phyloP scores from a whole-genome alignment of 1,140 invertebrate genomes.

The Drosophila murphyi region DNA sequence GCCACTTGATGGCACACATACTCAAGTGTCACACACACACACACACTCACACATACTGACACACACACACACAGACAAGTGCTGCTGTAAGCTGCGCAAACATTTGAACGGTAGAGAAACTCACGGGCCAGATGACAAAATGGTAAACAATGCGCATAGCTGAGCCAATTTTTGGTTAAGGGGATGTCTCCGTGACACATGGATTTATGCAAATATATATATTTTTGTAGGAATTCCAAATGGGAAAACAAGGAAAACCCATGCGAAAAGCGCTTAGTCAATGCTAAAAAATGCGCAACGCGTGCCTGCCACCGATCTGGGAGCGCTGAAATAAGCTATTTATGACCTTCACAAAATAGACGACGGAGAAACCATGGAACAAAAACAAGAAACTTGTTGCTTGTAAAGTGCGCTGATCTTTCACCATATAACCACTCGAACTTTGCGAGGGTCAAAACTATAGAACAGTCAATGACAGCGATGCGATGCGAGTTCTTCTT shows the following conservation, averaged over 20 bases:
- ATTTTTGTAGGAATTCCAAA: conserved; percentile 22
- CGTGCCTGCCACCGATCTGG: conserved; percentile 15
- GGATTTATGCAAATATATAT: conserved; percentile 44
- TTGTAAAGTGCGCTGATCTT: conserved; percentile 78
- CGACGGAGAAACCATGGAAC: conserved; percentile 4
- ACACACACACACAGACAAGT: conserved; percentile 14
- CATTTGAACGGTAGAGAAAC: conserved; percentile 25
- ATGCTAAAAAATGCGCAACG: conserved; percentile 65
- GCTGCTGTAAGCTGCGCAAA: conserved; percentile 30
- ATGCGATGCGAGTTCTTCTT: conserved; percentile 11
- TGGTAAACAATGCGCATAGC: conserved; percentile 31
- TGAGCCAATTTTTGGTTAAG: background rate
- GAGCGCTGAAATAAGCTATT: background rate
- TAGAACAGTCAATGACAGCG: conserved; percentile 77
- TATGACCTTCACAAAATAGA: conserved; percentile 49
- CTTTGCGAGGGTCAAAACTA: conserved; percentile 80
- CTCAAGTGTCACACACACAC: conserved; percentile 10
- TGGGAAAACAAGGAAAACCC: conserved; percentile 70
- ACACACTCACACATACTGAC: conserved; percentile 5
- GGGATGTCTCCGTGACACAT: conserved; percentile 32
- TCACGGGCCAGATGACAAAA: conserved; percentile 23
- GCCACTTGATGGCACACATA: conserved; percentile 47
- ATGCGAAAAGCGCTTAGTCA: conserved; percentile 61
- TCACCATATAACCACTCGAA: conserved; percentile 57
- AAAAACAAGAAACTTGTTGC: conserved; percentile 17